Evolutionary conservation across 2,888 invertebrate species (phyloP), one percentile per base, ranked within the genome.

Genomic region (Philereme transversata): DNA sequence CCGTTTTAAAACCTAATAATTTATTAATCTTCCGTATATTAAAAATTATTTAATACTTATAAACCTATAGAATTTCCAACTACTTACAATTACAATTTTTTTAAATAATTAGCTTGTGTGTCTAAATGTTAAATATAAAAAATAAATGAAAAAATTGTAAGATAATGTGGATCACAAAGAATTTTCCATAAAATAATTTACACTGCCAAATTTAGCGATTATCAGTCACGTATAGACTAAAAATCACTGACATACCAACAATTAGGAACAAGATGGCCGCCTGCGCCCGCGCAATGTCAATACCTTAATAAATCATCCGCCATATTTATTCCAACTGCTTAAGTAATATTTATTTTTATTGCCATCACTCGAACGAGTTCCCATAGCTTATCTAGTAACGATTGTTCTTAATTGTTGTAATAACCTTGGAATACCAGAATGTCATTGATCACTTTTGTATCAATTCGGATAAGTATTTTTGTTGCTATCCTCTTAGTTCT

Each of bases 261-360:
- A 90, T 88, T 88, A 87, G 82, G 81, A 70, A 70, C 90, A 91
- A 91, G 82, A 91, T 90, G 91, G 90, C 90, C 74, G 83, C 77
- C 71, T 67, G 82, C 83, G 83, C 82, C 79, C 79, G 84, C 87
- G 85, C 84, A 84, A 81, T 87, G 88, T 87, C 88, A 88, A 87
- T 87, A 87, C 68, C 82, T 83, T 77, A 76, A 82, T 88, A 83
- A 83, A 87, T 90, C 88, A 90, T 84, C 82, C 85, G 88, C 88
- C 87, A 90, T 88, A 81, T 88, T 89, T 84, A 85, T 88, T 87
- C 82, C 79, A 77, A 82, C 80, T 80, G 77, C 71, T 81, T 76
- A 78, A 78, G 74, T 77, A 79, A 78, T 80, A 76, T 80, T 79
- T 81, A 81, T 79, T 82, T 83, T 80, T 82, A 76, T 79, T 76